phyloP scores from a whole-genome alignment of 2,888 invertebrate genomes.

The Scelioninae gen. 1 region DNA sequence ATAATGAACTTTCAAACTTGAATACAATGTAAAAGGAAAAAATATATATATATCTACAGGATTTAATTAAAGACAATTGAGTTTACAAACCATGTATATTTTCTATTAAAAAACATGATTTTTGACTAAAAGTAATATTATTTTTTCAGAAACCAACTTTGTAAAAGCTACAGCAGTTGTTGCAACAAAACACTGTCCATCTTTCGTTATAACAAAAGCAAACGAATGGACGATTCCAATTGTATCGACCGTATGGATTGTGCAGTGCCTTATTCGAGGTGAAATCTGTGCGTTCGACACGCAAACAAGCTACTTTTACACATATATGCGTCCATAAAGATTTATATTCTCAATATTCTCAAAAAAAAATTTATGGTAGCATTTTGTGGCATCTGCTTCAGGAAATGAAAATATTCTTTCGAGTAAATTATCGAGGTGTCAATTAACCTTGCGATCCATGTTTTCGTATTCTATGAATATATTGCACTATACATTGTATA shows the following conservation, averaged over 20 bases:
- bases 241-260: constrained; percentile 89
- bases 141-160: constrained; percentile 75
- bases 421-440: background rate
- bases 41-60: too few species aligned
- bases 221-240: constrained; percentile 87
- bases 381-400: background rate
- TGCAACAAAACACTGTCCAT: constrained; percentile 87
- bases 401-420: background rate
- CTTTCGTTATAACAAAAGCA: constrained; percentile 85
- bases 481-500: background rate
- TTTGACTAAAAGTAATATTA: background rate
- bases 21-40: too few species aligned
- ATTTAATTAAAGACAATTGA: too few species aligned
- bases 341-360: background rate
- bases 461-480: constrained; percentile 11
- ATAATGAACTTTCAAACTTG: too few species aligned
- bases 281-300: constrained; percentile 85
- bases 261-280: constrained; percentile 88
- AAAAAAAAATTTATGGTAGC: background rate
- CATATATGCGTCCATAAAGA: constrained; percentile 77
- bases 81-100: too few species aligned
- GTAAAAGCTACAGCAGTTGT: constrained; percentile 85
- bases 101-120: background rate
- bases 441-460: constrained; percentile 2
- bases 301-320: constrained; percentile 86